Percentiles rank a stretch among this genome's conserved stretches.
Evolutionary conservation across 2,888 invertebrate species (phyloP).

Genomic region (Drosophila mulleri): DNA sequence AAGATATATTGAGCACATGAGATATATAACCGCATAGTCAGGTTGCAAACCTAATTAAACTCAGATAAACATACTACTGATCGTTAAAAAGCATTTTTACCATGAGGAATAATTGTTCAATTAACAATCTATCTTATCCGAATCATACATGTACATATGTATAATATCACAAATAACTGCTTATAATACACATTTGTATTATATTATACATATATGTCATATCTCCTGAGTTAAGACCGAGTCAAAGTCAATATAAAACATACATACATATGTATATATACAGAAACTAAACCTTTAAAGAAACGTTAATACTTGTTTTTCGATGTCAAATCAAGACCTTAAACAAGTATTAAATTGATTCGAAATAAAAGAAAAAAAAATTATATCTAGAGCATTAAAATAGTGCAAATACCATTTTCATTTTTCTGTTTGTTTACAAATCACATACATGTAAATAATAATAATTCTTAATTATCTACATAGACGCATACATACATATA

Average conservation of each 20-base stretch:
- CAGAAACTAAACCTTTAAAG: too few relatives aligned
- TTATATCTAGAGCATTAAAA: background rate
- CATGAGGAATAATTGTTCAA: too few relatives aligned
- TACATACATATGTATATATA: too few relatives aligned
- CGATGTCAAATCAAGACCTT: background rate
- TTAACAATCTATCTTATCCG: too few relatives aligned
- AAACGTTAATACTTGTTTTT: background rate
- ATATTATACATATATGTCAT: too few relatives aligned
- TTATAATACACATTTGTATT: too few relatives aligned
- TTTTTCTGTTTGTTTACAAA: slow-evolving; percentile 10
- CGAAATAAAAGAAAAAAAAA: background rate
- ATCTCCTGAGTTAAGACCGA: background rate
- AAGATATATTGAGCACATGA: background rate
- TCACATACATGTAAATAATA: background rate
- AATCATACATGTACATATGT: too few relatives aligned
- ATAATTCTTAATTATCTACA: slow-evolving; percentile 1
- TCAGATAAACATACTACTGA: too few relatives aligned
- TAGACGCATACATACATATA: slow-evolving; percentile 9
- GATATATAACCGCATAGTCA: background rate
- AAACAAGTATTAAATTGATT: background rate
- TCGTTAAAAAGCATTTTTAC: too few relatives aligned
- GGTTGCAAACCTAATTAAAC: too few relatives aligned
- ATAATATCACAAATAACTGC: too few relatives aligned
- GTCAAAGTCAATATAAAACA: background rate
- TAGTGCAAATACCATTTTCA: background rate